These are phyloP conservation scores for Odontophorus gujanensis DNA, from an alignment of 2,113 vertebrate genomes.

Conservation along the genomic window DNA sequence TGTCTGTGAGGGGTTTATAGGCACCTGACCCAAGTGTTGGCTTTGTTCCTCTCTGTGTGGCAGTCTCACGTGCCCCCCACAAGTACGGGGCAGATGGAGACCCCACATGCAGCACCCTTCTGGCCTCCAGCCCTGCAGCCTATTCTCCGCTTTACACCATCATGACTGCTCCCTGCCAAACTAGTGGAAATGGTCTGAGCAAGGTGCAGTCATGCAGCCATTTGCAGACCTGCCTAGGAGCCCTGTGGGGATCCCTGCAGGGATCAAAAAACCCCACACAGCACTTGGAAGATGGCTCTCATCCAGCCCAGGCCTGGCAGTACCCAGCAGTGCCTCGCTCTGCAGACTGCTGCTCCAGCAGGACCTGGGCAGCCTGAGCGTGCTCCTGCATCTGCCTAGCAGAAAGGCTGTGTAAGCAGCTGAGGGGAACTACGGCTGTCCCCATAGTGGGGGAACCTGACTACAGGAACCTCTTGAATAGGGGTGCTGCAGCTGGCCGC, in stretches of 20 bases:
- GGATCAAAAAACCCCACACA: rapidly evolving
- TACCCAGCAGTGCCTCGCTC: neutral
- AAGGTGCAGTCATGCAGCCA: neutral
- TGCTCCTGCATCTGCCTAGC: neutral
- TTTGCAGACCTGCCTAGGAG: neutral
- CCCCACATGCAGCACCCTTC: neutral
- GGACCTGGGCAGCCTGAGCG: neutral
- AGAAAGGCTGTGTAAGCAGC: neutral
- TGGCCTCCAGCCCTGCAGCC: neutral
- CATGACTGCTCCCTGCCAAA: neutral
- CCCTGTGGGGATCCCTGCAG: neutral
- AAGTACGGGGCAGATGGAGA: neutral
- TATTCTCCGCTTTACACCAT: neutral
- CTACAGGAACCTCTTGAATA: neutral
- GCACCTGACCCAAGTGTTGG: slow-evolving; percentile 28
- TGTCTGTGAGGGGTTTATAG: neutral
- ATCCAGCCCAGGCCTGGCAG: neutral
- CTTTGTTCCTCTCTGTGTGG: slow-evolving; percentile 16
- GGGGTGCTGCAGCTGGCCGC: neutral
- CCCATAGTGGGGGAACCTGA: too few species aligned
- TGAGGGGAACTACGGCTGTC: neutral
- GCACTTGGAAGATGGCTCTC: neutral
- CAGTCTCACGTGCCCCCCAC: neutral
- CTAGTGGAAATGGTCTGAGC: neutral
- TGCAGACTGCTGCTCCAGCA: neutral